phyloP scores from a whole-genome alignment of 2,113 vertebrate genomes.

The Catharus bicknelli region DNA sequence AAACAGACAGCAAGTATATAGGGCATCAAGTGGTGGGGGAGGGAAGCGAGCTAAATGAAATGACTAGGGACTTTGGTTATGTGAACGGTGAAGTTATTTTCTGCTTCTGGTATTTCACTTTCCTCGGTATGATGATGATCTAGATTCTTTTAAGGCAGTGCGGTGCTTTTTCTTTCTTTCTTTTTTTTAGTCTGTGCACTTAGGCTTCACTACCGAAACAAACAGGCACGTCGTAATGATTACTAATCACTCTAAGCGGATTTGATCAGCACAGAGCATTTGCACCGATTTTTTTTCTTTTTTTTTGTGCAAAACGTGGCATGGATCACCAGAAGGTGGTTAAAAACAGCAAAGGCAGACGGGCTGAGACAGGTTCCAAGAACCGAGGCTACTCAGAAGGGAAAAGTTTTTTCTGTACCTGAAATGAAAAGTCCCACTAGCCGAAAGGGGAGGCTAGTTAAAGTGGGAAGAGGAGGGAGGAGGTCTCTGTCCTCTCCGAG shows the following conservation, averaged over 20 bases:
- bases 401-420: conserved; percentile 25
- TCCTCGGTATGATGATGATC: conserved; percentile 46
- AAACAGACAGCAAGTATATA: conserved; percentile 57
- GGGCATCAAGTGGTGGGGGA: conserved; percentile 41
- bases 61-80: conserved; percentile 49
- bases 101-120: conserved; percentile 75
- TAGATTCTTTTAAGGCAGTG: conserved; percentile 55
- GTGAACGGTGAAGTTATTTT: conserved; percentile 36
- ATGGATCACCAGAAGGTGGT: conserved; percentile 21
- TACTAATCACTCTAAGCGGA: conserved; percentile 22
- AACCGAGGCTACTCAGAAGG: conserved; percentile 30
- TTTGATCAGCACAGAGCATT: neutral
- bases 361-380: conserved; percentile 47
- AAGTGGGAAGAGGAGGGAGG: neutral
- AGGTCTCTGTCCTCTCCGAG: neutral
- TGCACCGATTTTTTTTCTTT: neutral
- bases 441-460: neutral
- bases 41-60: conserved; percentile 28
- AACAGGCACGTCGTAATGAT: neutral
- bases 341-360: conserved; percentile 51
- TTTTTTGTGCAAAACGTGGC: conserved; percentile 1
- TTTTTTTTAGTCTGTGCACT: neutral
- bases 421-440: conserved; percentile 13
- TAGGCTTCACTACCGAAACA: conserved; percentile 20
- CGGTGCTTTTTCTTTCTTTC: neutral